Percentiles rank a stretch among this genome's conserved stretches.
These are phyloP conservation scores for Andrena trimmerana DNA, from an alignment of 2,888 invertebrate species.

Conservation along the genomic window DNA sequence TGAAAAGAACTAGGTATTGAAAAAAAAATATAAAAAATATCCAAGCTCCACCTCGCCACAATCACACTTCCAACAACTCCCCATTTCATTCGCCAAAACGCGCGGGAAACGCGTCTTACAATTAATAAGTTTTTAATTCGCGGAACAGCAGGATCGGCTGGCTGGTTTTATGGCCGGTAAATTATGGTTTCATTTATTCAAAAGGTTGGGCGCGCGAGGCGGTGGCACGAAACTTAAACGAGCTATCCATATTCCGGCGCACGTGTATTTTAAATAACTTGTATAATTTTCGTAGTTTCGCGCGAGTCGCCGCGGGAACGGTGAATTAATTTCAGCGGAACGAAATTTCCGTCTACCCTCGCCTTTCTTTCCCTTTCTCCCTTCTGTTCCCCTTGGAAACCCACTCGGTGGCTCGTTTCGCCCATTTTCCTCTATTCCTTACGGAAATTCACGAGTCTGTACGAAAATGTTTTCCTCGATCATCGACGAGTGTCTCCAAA, in stretches of 20 bases:
- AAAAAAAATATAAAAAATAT: no score
- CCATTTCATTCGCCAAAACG: neutral
- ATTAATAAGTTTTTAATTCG: constrained; percentile 45
- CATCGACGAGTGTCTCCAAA: neutral
- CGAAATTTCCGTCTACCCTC: constrained; percentile 10
- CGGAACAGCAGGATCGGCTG: constrained; percentile 14
- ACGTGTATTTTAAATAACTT: constrained; percentile 35
- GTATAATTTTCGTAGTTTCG: constrained; percentile 35
- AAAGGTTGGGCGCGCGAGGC: constrained; percentile 18
- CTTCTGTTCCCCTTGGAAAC: neutral
- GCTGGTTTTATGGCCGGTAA: constrained; percentile 21
- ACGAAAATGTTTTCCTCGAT: neutral
- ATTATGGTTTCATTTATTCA: constrained; percentile 48
- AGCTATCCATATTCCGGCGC: constrained; percentile 36
- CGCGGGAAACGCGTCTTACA: constrained; percentile 2
- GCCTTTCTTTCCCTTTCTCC: no score
- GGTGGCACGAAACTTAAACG: constrained; percentile 25
- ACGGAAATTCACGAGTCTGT: neutral
- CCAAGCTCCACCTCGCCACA: neutral
- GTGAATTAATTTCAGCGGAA: constrained; percentile 32
- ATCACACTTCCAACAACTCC: neutral
- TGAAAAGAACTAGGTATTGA: no score
- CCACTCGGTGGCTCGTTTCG: neutral
- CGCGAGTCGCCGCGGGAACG: neutral
- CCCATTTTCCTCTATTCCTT: neutral